Evolutionary conservation across 2,888 invertebrate species (phyloP).

Genomic region (Drosophila limbata): DNA sequence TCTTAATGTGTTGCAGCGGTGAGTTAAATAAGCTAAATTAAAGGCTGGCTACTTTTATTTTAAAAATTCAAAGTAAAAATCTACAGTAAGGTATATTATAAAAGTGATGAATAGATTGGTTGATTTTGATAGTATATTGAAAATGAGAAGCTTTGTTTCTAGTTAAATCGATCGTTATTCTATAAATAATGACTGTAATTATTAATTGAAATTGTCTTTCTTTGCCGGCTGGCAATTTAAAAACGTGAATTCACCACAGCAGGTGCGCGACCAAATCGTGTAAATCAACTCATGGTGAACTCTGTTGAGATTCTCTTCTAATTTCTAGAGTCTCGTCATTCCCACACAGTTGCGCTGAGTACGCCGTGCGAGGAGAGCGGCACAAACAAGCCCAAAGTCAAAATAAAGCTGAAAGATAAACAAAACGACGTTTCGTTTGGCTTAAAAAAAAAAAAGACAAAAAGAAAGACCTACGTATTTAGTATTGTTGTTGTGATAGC

Average conservation of each 20-base stretch:
- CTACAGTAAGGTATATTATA: no score
- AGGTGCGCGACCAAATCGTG: conserved; percentile 13
- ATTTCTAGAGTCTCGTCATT: conserved; percentile 14
- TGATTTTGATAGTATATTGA: no score
- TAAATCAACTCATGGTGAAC: conserved; percentile 39
- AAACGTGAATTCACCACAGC: conserved; percentile 33
- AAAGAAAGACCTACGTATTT: conserved; percentile 11
- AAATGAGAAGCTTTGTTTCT: no score
- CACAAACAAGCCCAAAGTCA: conserved; percentile 14
- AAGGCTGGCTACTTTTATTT: neutral
- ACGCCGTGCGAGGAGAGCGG: conserved; percentile 32
- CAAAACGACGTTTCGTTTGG: conserved; percentile 28
- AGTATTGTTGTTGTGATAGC: conserved; percentile 40
- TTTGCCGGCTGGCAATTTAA: conserved; percentile 10
- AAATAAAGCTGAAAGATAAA: conserved; percentile 45
- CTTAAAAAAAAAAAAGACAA: neutral
- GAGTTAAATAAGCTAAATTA: conserved; percentile 25
- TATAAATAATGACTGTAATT: neutral
- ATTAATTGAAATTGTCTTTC: neutral
- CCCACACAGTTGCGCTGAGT: conserved; percentile 37
- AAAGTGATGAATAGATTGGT: no score
- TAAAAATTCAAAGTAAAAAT: no score
- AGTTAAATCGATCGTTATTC: neutral
- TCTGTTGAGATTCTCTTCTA: conserved; percentile 40
- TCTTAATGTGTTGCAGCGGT: conserved; percentile 37